Conservation (phyloP, 1,140 invertebrate species). For the Drosophila teissieri region DNA sequence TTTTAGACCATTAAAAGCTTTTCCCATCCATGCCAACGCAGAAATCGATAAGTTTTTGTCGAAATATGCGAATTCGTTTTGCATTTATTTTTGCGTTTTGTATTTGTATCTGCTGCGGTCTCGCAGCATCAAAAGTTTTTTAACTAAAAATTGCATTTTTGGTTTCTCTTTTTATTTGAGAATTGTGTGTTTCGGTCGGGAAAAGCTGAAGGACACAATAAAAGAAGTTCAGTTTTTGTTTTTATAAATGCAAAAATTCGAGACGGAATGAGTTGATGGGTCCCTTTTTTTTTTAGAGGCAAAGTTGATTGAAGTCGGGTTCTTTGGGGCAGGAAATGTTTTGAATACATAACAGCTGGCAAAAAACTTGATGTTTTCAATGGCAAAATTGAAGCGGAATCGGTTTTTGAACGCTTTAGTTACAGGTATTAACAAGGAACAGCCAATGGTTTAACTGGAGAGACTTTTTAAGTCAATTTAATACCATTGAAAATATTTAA, state of each 20-base stretch:
- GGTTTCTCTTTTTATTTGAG: not conserved
- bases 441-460: not conserved
- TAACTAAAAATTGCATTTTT: slow-evolving; percentile 31
- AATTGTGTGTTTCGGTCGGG: slow-evolving; percentile 24
- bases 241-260: slow-evolving; percentile 6
- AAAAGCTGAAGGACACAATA: slow-evolving; percentile 9
- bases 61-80: slow-evolving; percentile 43
- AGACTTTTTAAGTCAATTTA: no score
- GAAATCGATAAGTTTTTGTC: slow-evolving; percentile 54
- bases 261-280: not conserved
- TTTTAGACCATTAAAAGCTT: slow-evolving; percentile 75
- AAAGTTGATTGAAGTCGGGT: slow-evolving; percentile 26
- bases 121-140: slow-evolving; percentile 21
- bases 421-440: slow-evolving; percentile 4
- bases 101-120: slow-evolving; percentile 22
- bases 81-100: not conserved
- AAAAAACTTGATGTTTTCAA: slow-evolving; percentile 12
- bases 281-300: not conserved
- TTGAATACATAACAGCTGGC: slow-evolving; percentile 19
- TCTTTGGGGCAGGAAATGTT: slow-evolving; percentile 17
- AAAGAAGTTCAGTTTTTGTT: slow-evolving; percentile 17
- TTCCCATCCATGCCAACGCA: slow-evolving; percentile 50
- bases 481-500: not conserved
- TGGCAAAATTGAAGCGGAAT: slow-evolving; percentile 23
- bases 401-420: slow-evolving; percentile 14